Evolutionary conservation across 2,113 vertebrate species (phyloP), one percentile per base, ranked within the genome.

Genomic region (Coreoperca whiteheadi): DNA sequence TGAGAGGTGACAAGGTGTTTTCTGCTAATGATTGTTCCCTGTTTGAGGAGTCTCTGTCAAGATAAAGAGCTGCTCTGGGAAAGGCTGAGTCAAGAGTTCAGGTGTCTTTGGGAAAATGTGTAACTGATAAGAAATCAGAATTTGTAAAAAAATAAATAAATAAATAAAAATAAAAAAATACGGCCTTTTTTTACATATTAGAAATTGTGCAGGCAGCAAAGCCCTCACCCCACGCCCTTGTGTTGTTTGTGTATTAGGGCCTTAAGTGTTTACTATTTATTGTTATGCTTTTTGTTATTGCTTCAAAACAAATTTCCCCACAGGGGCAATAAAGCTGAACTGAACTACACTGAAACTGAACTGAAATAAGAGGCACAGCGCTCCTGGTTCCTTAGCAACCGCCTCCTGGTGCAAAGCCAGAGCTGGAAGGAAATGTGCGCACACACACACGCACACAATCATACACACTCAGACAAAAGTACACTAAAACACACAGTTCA

Each of bases 301-400:
- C 66, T 83, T 71, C 72, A 70, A 83, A 77, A 82, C 68, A 88
- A 79, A 87, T 87, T 89, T 84, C 82, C 88, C 57, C 53, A 74
- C 85, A 54, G 83, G 60, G 67, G 25, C 77, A 83, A 82, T 88
- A 84, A 87, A 87, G 74, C 41, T 77, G 73, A 88, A 86, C 69
- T 79, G 56, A 77, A 75, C 78, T 74, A 80, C 51, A 64, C 46
- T 80, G 53, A 80, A 79, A 48, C 66, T 54, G 51, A 83, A 63
- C 23, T 60, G 60, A 88, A 90, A 80, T 75, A 79, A 82, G 79
- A 89, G 77, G 77, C 79, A 84, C 53, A 46, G 83, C 61, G 79
- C 89, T 90, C 61, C 63, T 82, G 86, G 88, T 96, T 92, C 79
- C 93, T 94, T 95, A 94, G 97, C 95, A 97, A 95, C 94, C 57